Percentiles rank a stretch among this genome's conserved stretches.
Conservation (phyloP, 2,113 vertebrate genomes). For the Brachyhypopomus gauderio region DNA sequence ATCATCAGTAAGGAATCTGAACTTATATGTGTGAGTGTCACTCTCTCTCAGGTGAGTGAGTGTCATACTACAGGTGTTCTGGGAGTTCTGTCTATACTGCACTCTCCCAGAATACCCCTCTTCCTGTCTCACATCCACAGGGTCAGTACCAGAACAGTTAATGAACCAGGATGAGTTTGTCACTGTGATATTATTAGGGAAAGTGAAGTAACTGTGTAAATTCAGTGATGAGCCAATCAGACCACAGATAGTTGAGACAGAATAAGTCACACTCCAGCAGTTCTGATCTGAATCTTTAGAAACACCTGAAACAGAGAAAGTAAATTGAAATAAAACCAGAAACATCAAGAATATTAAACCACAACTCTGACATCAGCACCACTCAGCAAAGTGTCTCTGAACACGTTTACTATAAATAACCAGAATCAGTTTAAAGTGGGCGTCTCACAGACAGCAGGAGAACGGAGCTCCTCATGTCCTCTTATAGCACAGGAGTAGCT, state of each 20-base stretch:
- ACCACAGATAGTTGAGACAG: neutral
- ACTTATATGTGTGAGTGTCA: slow-evolving; percentile 34
- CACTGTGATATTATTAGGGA: neutral
- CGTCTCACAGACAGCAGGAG: no score
- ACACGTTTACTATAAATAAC: no score
- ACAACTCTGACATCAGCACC: no score
- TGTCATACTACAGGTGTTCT: slow-evolving; percentile 26
- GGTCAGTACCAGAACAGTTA: neutral
- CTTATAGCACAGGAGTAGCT: no score
- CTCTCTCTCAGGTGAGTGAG: slow-evolving; percentile 32
- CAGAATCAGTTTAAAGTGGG: no score
- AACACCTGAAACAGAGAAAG: no score
- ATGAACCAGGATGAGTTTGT: no score
- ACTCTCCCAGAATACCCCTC: slow-evolving; percentile 8
- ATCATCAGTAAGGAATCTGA: slow-evolving; percentile 27
- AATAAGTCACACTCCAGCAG: slow-evolving; percentile 32
- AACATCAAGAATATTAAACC: no score
- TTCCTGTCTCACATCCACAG: slow-evolving; percentile 27
- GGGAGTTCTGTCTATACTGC: slow-evolving; percentile 7
- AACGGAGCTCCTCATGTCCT: no score
- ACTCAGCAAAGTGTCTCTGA: no score
- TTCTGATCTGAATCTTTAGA: no score
- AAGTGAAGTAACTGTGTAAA: neutral
- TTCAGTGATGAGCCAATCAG: slow-evolving; percentile 16
- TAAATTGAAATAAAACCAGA: no score